Percentiles rank a stretch among this genome's conserved stretches.
phyloP scores from a whole-genome alignment of 2,797 vertebrate genomes.

The Strix occidentalis region DNA sequence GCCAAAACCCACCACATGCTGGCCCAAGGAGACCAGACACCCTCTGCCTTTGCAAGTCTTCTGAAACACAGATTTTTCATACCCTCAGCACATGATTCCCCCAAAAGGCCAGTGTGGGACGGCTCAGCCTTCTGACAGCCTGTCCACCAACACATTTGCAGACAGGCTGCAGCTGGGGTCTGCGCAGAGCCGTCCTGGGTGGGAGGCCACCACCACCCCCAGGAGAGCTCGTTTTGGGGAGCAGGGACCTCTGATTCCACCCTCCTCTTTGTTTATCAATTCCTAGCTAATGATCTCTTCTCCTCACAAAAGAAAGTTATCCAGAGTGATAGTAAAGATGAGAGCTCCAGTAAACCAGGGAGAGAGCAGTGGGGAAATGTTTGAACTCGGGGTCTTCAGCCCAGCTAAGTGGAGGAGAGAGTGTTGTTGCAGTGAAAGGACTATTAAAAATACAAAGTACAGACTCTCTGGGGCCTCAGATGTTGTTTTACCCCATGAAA shows the following conservation, averaged over 20 bases:
- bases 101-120: neutral
- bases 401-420: neutral
- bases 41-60: neutral
- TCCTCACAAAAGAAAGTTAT: neutral
- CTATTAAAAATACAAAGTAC: constrained; percentile 63
- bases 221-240: neutral
- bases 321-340: constrained; percentile 47
- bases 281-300: constrained; percentile 39
- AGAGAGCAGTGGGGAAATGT: constrained; percentile 4
- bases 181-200: neutral
- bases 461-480: constrained; percentile 68
- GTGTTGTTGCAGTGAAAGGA: constrained; percentile 48
- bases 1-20: fast-evolving
- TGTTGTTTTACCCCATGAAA: constrained; percentile 64
- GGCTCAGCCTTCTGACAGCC: constrained; percentile 22
- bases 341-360: constrained; percentile 30
- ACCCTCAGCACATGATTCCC: fast-evolving
- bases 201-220: neutral
- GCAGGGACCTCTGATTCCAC: constrained; percentile 13
- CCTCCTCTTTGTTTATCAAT: constrained; percentile 37
- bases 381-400: constrained; percentile 50
- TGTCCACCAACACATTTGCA: neutral
- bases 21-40: neutral
- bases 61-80: neutral
- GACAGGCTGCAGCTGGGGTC: constrained; percentile 53